These are phyloP conservation scores for Corynorhinus townsendii DNA, from an alignment of 2,113 vertebrate species.

Conservation along the genomic window DNA sequence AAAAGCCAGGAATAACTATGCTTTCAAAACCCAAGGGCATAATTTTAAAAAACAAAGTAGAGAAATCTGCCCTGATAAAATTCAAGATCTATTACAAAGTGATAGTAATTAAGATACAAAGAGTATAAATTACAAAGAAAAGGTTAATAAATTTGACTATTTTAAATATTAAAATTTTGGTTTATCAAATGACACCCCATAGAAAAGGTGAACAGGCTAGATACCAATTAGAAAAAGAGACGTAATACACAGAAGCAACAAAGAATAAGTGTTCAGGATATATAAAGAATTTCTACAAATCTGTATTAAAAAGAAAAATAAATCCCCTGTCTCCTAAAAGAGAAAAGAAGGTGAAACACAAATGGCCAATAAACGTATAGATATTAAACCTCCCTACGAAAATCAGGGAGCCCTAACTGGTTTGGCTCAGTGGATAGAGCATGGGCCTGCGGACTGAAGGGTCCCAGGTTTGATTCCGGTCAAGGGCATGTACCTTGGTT, in stretches of 20 bases:
- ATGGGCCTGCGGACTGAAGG: too few species aligned
- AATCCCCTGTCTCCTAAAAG: neutral
- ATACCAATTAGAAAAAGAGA: neutral
- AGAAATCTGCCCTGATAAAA: neutral
- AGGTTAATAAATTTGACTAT: neutral
- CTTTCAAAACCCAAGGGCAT: conserved; percentile 8
- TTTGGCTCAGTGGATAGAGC: too few species aligned
- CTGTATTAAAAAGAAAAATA: neutral
- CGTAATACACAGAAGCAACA: neutral
- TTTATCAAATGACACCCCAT: neutral
- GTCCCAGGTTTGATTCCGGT: too few species aligned
- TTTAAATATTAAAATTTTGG: neutral
- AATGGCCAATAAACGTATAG: neutral
- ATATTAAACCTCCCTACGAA: neutral
- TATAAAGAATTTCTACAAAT: neutral
- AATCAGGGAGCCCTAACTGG: too few species aligned
- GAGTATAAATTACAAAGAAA: neutral
- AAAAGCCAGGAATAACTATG: neutral
- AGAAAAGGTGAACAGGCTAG: neutral
- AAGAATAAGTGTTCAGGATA: neutral
- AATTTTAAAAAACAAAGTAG: conserved; percentile 10
- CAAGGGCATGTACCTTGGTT: too few species aligned
- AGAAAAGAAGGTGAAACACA: neutral
- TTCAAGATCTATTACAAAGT: neutral
- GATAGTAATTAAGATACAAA: neutral